These are phyloP conservation scores for Drosophila tropicalis DNA, from an alignment of 1,140 invertebrate genomes.

Conservation along the genomic window DNA sequence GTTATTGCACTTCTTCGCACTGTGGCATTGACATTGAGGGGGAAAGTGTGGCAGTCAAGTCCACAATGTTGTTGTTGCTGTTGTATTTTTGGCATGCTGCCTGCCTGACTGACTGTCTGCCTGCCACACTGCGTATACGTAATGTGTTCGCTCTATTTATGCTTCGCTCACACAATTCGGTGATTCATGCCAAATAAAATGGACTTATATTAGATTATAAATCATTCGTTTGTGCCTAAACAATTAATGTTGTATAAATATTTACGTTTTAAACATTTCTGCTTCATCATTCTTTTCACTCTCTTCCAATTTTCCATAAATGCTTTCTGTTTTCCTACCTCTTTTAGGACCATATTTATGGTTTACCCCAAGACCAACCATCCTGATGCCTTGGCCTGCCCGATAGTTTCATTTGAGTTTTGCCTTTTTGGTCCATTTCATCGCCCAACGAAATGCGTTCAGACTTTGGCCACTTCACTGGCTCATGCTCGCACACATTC, in stretches of 20 bases:
- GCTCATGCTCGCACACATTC: constrained; percentile 54
- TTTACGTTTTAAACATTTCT: constrained; percentile 15
- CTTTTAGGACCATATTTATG: too few relatives aligned
- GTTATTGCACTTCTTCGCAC: constrained; percentile 54
- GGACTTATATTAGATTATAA: constrained; percentile 29
- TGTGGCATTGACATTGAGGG: constrained; percentile 75
- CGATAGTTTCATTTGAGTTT: constrained; percentile 16
- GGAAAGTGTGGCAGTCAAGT: constrained; percentile 61
- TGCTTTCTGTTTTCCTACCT: constrained; percentile 32
- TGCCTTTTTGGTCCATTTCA: constrained; percentile 44
- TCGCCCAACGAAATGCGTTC: constrained; percentile 34
- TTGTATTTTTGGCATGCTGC: constrained; percentile 67
- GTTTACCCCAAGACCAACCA: constrained; percentile 29
- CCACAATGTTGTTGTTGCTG: constrained; percentile 33
- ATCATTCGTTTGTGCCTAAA: background rate
- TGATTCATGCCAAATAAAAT: constrained; percentile 51
- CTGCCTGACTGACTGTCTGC: constrained; percentile 7
- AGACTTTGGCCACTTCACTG: constrained; percentile 13
- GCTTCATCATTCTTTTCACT: constrained; percentile 12
- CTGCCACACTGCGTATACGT: constrained; percentile 69
- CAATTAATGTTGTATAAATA: constrained; percentile 2
- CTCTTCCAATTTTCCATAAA: constrained; percentile 17
- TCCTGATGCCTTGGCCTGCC: background rate
- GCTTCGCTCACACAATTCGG: constrained; percentile 25
- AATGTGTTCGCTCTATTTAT: constrained; percentile 50